Conservation (phyloP, 2,113 vertebrate species). For the Sturnus vulgaris region DNA sequence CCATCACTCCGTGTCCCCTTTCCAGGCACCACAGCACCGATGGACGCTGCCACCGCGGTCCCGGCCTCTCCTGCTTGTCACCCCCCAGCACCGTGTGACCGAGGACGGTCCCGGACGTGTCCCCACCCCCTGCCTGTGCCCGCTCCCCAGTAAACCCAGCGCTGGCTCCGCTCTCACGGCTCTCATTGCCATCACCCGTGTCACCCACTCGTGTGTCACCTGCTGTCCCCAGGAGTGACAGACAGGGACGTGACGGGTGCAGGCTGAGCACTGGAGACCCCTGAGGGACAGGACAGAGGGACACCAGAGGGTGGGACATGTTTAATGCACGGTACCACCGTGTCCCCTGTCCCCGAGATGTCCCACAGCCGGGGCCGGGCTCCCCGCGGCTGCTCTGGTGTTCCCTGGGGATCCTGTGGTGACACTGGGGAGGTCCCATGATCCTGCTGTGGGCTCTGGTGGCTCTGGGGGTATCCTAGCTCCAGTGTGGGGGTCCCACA, state of each 20-base stretch:
- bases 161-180: neutral
- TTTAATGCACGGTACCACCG: neutral
- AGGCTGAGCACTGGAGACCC: neutral
- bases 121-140: neutral
- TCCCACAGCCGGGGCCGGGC: neutral
- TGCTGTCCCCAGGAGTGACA: no score
- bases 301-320: neutral
- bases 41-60: accelerated
- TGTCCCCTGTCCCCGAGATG: neutral
- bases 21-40: neutral
- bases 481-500: neutral
- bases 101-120: neutral
- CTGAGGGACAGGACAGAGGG: neutral
- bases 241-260: no score
- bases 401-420: neutral
- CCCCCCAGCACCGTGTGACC: neutral
- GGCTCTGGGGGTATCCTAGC: neutral
- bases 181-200: neutral
- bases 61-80: neutral
- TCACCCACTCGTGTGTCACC: neutral
- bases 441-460: neutral
- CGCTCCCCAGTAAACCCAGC: neutral
- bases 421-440: neutral
- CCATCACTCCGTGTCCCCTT: accelerated
- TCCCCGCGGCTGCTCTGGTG: neutral